Evolutionary conservation across 2,888 invertebrate genomes (phyloP).

Genomic region (Brachynemurus nebulosus): DNA sequence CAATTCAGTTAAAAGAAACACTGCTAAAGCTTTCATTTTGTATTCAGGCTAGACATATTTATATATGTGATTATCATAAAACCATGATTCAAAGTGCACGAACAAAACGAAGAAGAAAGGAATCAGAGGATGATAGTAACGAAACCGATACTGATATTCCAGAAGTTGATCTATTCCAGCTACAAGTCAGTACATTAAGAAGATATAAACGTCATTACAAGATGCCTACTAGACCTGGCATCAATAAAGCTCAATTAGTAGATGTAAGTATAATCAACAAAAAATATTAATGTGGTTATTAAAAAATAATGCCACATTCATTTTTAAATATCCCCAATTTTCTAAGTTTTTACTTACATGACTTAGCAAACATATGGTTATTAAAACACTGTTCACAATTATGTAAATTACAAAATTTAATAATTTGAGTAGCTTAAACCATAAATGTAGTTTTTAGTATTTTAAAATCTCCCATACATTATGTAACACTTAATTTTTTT

Average conservation of each 20-base stretch:
- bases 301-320: not conserved
- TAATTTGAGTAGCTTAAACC: no score
- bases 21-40: conserved; percentile 11
- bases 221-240: conserved; percentile 76
- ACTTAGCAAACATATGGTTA: no score
- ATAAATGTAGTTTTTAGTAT: no score
- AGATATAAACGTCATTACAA: conserved; percentile 91
- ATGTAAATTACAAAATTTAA: no score
- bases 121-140: conserved; percentile 88
- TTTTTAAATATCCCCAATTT: no score
- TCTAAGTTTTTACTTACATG: no score
- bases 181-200: conserved; percentile 87
- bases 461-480: no score
- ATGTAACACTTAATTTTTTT: no score
- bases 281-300: not conserved
- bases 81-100: conserved; percentile 91
- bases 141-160: conserved; percentile 85
- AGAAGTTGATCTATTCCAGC: conserved; percentile 84
- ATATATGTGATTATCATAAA: conserved; percentile 95
- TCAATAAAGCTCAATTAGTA: conserved; percentile 89
- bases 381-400: no score
- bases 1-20: not conserved
- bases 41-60: conserved; percentile 77
- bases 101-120: conserved; percentile 78
- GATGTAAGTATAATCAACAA: conserved; percentile 53